These are phyloP conservation scores for Stegodyphus mimosarum DNA, from an alignment of 1,140 invertebrate species.

Conservation along the genomic window DNA sequence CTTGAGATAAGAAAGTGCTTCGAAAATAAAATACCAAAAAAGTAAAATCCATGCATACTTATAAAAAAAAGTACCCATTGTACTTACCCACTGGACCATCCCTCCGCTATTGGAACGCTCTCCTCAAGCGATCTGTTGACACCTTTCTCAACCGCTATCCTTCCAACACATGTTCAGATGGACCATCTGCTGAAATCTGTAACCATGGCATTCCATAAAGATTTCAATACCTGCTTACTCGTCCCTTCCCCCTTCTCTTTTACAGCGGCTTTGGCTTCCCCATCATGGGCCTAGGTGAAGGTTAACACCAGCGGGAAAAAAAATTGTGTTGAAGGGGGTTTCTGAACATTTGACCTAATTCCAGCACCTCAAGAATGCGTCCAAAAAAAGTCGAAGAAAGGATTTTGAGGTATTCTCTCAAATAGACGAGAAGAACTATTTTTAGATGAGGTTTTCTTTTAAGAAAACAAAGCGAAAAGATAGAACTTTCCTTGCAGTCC, in stretches of 20 bases:
- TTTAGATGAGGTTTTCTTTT: neutral
- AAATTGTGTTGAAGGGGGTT: too few species aligned
- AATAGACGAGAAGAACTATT: too few species aligned
- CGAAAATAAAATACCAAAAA: too few species aligned
- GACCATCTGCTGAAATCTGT: neutral
- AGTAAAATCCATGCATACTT: too few species aligned
- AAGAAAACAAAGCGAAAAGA: neutral
- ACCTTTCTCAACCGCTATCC: neutral
- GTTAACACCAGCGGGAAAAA: neutral
- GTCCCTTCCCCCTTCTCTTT: neutral
- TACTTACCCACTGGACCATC: neutral
- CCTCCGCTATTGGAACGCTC: neutral
- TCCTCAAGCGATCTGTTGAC: neutral
- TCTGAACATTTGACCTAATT: neutral
- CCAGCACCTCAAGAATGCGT: too few species aligned
- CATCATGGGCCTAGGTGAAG: neutral
- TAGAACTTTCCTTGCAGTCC: neutral
- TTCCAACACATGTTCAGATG: neutral
- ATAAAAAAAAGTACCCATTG: neutral
- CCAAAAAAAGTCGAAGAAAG: too few species aligned
- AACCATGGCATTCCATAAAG: neutral
- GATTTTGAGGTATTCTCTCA: too few species aligned
- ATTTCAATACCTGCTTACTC: neutral
- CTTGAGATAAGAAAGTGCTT: too few species aligned
- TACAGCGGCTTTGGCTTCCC: neutral